Base-by-base conservation (phyloP, 1,140 invertebrate species). In the Stenopsyche tienmushanensis region DNA sequence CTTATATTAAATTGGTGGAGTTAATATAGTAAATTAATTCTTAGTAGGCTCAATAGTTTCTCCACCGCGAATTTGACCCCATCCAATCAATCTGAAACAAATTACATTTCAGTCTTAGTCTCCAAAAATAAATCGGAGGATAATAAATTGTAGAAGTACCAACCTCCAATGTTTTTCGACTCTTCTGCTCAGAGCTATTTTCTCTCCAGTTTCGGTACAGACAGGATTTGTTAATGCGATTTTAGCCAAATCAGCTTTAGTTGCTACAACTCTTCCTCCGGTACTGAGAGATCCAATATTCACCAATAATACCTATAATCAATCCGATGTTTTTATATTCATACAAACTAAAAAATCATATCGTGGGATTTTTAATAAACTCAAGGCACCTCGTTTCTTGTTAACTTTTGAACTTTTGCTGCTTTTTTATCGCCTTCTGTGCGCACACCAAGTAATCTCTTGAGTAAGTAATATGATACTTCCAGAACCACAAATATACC, bases 121-220 rank as follows among this genome's bases (percentile, higher is more conserved):
- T 23, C 20, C 24, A 3, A n/a, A 65, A 64, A 67, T 15, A 59
- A 59, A 55, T 24, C 7, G 3, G 59, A 53, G 10, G 25, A 66
- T 17, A 29, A 67, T 63, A 69, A 60, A 9, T 34, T 60, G 42
- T 8, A 44, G 20, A 64, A 25, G 23, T 53, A 54, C 5, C 21
- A 34, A 92, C 90, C 97, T 90, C 97, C 98, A 99, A 86, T 99
- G 97, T 77, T 99, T 98, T 71, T 99, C 98, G 42, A 99, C 94
- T 80, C 97, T 86, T 75, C 98, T 86, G 77, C 95, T 98, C 1
- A 99, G 84, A 8, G 98, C 97, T 73, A 99, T 98, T 77, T 99
- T 99, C 77, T 99, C 97, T 59, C 94, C 94, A 66, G 98, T 89
- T 81, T 99, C 97, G 23, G 97, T 99, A 76, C 98, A 99, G 0